These are phyloP conservation scores for Drosophila lacertosa DNA, from an alignment of 1,140 invertebrate species.

Conservation along the genomic window DNA sequence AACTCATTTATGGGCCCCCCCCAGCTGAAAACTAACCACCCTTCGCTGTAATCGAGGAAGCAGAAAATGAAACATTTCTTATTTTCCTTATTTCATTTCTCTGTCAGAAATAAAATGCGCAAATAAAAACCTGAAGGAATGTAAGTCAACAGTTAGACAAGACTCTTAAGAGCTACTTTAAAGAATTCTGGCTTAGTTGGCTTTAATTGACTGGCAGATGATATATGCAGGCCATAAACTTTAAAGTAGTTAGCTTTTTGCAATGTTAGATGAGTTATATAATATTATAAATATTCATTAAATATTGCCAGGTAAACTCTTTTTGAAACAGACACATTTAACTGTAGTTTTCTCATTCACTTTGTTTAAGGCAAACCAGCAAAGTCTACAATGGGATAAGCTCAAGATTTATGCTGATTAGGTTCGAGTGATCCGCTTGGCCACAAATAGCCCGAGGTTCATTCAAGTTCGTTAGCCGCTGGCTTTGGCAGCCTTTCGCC, in stretches of 20 bases:
- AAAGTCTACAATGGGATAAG: background rate
- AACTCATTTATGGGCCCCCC: slow-evolving; percentile 8
- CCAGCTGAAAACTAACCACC: slow-evolving; percentile 20
- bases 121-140: slow-evolving; percentile 34
- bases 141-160: background rate
- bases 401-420: slow-evolving; percentile 20
- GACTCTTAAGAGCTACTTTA: background rate
- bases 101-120: slow-evolving; percentile 3
- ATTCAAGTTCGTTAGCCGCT: slow-evolving; percentile 27
- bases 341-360: background rate
- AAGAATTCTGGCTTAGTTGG: background rate
- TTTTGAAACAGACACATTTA: too few species aligned
- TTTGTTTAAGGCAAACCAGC: background rate
- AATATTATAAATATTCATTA: too few species aligned
- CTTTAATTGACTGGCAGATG: too few species aligned
- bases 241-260: too few species aligned
- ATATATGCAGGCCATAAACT: too few species aligned
- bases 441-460: slow-evolving; percentile 11
- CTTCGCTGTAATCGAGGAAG: slow-evolving; percentile 7
- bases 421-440: slow-evolving; percentile 6
- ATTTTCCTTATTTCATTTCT: background rate
- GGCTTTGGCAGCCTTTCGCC: slow-evolving; percentile 22
- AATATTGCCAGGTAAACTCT: too few species aligned
- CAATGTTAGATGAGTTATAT: too few species aligned
- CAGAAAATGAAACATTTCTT: slow-evolving; percentile 39